Conservation (phyloP, 2,888 invertebrate species). For the Platerodrilus igneus region DNA sequence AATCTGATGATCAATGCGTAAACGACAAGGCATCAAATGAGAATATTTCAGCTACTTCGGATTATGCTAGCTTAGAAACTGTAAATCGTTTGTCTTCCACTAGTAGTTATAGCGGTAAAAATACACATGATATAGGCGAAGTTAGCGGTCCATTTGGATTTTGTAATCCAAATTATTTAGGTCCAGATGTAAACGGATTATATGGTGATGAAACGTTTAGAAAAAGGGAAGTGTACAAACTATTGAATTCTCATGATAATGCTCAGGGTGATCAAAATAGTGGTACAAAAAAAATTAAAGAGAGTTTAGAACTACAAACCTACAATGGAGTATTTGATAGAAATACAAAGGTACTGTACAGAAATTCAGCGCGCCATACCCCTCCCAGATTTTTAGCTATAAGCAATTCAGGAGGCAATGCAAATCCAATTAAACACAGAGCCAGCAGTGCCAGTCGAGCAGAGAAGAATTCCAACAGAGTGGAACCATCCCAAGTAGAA, state of each 20-base stretch:
- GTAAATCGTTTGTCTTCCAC: constrained; percentile 55
- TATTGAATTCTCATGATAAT: constrained; percentile 61
- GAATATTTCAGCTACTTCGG: constrained; percentile 65
- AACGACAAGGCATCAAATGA: constrained; percentile 53
- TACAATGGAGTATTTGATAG: constrained; percentile 38
- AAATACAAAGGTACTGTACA: constrained; percentile 43
- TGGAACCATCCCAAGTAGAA: constrained; percentile 31
- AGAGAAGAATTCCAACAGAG: constrained; percentile 46
- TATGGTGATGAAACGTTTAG: constrained; percentile 27
- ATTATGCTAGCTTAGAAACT: constrained; percentile 71
- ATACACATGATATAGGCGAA: constrained; percentile 41
- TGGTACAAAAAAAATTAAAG: constrained; percentile 31
- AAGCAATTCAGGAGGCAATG: constrained; percentile 43
- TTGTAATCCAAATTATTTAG: constrained; percentile 72
- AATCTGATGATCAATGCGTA: constrained; percentile 55
- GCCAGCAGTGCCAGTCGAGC: constrained; percentile 57
- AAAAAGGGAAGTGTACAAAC: constrained; percentile 42
- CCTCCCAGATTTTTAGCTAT: constrained; percentile 52
- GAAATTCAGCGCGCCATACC: constrained; percentile 35
- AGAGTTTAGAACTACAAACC: constrained; percentile 41
- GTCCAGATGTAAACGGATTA: constrained; percentile 55
- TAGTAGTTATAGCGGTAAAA: constrained; percentile 48
- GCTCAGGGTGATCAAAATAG: constrained; percentile 19
- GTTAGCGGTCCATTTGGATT: constrained; percentile 57
- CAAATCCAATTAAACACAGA: constrained; percentile 42